Evolutionary conservation across 2,797 vertebrate species (phyloP), one percentile per base, ranked within the genome.

Genomic region (Pipistrellus pygmaeus): DNA sequence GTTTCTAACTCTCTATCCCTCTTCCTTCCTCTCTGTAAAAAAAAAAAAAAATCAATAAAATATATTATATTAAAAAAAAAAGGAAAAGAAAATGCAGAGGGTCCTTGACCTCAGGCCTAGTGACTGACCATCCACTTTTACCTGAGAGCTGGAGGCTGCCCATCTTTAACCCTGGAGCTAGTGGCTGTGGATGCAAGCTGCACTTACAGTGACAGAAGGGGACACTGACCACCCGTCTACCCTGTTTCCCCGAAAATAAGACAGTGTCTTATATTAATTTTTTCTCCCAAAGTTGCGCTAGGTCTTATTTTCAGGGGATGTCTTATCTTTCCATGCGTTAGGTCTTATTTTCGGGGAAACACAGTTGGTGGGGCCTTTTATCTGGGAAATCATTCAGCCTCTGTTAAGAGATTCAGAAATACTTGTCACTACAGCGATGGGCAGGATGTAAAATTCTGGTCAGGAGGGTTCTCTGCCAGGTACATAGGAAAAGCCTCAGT

Each of bases 391-490:
- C 35, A 72, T 60, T 66, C 53, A 27, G 62, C 38, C 62, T 89
- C 32, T 51, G 60, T n/a, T 27, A 72, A 71, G 87, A 91, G 72
- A 90, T 55, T 72, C 27, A 86, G 71, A 90, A 90, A 92, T 53
- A 72, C 10, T 23, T 35, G 18, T 51, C 38, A 48, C 21, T 82
- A 35, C 38, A 41, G 64, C 64, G 30, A 35, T 11, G 44, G 27
- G 53, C 78, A 92, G 14, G 32, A 9, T 35, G 18, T 75, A 44
- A 51, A 84, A 30, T 32, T 83, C 48, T 62, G 51, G 62, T 48
- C 48, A 69, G 62, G 86, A 69, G 51, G 32, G 25, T 44, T 51
- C 69, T 87, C 51, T 23, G 15, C 30, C 32, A 11, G n/a, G 64
- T 41, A 10, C 72, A 38, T 10, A 32, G 64, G 48, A 66, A 90